Conservation (phyloP, 1,140 invertebrate genomes). For the Drosophila melanogaster region DNA sequence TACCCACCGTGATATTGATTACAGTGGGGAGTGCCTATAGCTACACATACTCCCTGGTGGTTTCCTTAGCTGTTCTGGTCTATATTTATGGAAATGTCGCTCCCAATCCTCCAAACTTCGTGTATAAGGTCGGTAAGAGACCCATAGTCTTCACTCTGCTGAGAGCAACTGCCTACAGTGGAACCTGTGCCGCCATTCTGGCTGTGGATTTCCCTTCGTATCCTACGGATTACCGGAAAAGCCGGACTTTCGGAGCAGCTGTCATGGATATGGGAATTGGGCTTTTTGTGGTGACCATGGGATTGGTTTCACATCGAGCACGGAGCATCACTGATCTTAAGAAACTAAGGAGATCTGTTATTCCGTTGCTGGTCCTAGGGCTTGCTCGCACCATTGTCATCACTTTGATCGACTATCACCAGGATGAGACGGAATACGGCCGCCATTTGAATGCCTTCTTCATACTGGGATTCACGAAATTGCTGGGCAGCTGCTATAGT, state of each 20-base stretch:
- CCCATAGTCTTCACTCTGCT: slow-evolving; percentile 78
- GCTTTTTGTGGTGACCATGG: slow-evolving; percentile 94
- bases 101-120: neutral
- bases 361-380: slow-evolving; percentile 90
- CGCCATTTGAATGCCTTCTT: slow-evolving; percentile 99
- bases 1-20: slow-evolving; percentile 48
- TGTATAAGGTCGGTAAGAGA: slow-evolving; percentile 44
- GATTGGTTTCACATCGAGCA: slow-evolving; percentile 87
- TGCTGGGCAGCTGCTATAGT: slow-evolving; percentile 86
- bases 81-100: slow-evolving; percentile 8
- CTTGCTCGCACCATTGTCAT: slow-evolving; percentile 88
- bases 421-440: slow-evolving; percentile 96
- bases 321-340: slow-evolving; percentile 65
- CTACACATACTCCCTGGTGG: slow-evolving; percentile 10
- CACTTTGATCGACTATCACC: slow-evolving; percentile 91
- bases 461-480: slow-evolving; percentile 93
- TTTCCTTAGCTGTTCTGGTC: neutral
- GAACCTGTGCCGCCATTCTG: slow-evolving; percentile 93
- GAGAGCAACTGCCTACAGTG: slow-evolving; percentile 89
- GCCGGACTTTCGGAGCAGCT: slow-evolving; percentile 93
- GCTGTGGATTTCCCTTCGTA: slow-evolving; percentile 96
- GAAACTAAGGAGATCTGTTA: slow-evolving; percentile 80
- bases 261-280: slow-evolving; percentile 98
- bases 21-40: slow-evolving; percentile 35
- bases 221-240: slow-evolving; percentile 94